phyloP scores from a whole-genome alignment of 2,888 invertebrate species.

The Tetragnatha montana region DNA sequence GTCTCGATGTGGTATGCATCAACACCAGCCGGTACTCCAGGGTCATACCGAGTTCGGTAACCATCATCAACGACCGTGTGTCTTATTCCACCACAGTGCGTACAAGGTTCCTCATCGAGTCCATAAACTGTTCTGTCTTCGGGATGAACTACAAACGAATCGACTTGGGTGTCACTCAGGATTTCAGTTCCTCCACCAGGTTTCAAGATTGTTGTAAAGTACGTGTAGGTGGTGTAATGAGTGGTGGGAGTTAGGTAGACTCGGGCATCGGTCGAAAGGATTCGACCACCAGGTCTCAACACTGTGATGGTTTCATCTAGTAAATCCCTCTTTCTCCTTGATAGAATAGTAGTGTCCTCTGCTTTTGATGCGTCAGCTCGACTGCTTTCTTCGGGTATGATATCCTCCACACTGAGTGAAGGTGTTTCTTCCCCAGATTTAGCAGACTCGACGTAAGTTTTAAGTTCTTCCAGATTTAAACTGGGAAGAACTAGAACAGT shows the following conservation, averaged over 20 bases:
- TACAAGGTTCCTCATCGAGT: slow-evolving; percentile 23
- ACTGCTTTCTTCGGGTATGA: not conserved
- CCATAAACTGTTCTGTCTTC: slow-evolving; percentile 29
- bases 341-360: not conserved
- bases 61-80: slow-evolving; percentile 18
- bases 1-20: slow-evolving; percentile 56
- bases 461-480: slow-evolving; percentile 47
- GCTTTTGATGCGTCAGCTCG: not conserved
- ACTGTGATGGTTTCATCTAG: slow-evolving; percentile 44
- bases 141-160: slow-evolving; percentile 49
- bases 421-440: not conserved
- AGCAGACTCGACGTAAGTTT: slow-evolving; percentile 30
- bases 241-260: slow-evolving; percentile 84
- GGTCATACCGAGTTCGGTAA: slow-evolving; percentile 9
- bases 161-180: slow-evolving; percentile 59
- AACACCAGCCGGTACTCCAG: slow-evolving; percentile 17
- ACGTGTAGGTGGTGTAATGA: slow-evolving; percentile 91
- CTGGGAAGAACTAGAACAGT: slow-evolving; percentile 57
- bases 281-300: slow-evolving; percentile 55
- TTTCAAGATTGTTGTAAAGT: slow-evolving; percentile 91
- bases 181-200: slow-evolving; percentile 86
- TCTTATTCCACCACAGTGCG: slow-evolving; percentile 17
- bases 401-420: not conserved
- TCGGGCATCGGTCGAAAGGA: slow-evolving; percentile 53
- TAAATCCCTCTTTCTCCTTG: slow-evolving; percentile 38